Evolutionary conservation across 35 echinoderm and acorn worm species (phyloP).

Genomic region (Lytechinus variegatus): DNA sequence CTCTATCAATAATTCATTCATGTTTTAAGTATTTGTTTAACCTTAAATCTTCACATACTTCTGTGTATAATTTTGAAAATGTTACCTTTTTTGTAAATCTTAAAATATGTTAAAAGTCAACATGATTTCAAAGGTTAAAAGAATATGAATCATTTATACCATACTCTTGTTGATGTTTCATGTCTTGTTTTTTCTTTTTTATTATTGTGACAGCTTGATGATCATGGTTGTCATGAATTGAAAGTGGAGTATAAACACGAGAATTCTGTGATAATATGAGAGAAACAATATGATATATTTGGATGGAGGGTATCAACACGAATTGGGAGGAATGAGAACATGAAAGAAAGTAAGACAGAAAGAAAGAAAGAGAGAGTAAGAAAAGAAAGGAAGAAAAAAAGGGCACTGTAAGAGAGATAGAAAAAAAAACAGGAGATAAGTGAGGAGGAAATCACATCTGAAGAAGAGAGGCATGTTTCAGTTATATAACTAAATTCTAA

Average conservation of each 20-base stretch:
- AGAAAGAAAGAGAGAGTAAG: background rate
- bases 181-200: background rate
- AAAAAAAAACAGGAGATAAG: too few species aligned
- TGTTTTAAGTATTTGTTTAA: background rate
- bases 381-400: too few species aligned
- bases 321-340: background rate
- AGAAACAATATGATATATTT: background rate
- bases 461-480: background rate
- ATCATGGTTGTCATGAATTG: background rate
- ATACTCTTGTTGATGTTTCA: background rate
- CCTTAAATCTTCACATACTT: background rate
- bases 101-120: background rate
- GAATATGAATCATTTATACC: constrained; percentile 5
- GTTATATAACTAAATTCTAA: background rate
- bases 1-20: background rate
- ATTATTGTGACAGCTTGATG: background rate
- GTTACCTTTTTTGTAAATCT: background rate
- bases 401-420: too few species aligned
- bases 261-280: too few species aligned
- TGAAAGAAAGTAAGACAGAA: background rate
- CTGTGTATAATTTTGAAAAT: background rate
- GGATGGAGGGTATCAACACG: background rate
- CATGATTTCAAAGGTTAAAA: background rate
- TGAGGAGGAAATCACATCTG: too few species aligned
- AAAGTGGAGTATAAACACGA: too few species aligned